A percentile compares a stretch with the other conserved stretches of the same genome.
These are phyloP conservation scores for Oryzias celebensis DNA, from an alignment of 2,113 vertebrate species.

Conservation along the genomic window DNA sequence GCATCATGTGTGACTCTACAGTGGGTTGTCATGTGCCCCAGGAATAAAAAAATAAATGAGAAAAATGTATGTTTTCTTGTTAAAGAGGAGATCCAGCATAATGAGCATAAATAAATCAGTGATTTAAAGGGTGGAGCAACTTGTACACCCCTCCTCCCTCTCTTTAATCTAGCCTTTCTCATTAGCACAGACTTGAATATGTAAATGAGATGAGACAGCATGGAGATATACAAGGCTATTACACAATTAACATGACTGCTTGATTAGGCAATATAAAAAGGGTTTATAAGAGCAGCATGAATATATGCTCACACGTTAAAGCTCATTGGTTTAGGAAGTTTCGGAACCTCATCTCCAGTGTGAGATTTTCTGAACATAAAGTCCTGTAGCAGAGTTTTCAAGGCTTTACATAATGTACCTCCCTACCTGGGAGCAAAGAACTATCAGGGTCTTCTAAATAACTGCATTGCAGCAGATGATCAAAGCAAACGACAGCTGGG, in stretches of 20 bases:
- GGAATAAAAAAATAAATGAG: slow-evolving; percentile 23
- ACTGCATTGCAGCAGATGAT: slow-evolving; percentile 66
- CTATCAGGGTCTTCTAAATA: slow-evolving; percentile 62
- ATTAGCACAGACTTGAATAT: slow-evolving; percentile 64
- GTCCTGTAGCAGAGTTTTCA: neutral
- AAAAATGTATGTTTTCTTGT: slow-evolving; percentile 8
- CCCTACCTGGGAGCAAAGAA: slow-evolving; percentile 55
- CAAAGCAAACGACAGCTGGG: slow-evolving; percentile 52
- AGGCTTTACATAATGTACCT: slow-evolving; percentile 42
- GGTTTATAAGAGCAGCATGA: slow-evolving; percentile 45
- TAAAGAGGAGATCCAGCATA: slow-evolving; percentile 28
- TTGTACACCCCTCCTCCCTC: slow-evolving; percentile 16
- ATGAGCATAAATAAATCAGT: slow-evolving; percentile 63
- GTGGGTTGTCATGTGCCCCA: slow-evolving; percentile 7
- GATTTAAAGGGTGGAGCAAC: slow-evolving; percentile 49
- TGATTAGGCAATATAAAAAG: slow-evolving; percentile 65
- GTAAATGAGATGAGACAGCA: slow-evolving; percentile 70
- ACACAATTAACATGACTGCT: slow-evolving; percentile 71
- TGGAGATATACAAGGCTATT: slow-evolving; percentile 71
- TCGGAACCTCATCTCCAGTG: slow-evolving; percentile 1
- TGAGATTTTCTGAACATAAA: neutral
- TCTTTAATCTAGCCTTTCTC: slow-evolving; percentile 63
- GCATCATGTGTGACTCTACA: neutral
- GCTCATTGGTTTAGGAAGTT: slow-evolving; percentile 27
- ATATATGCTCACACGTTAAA: slow-evolving; percentile 38